Conservation (phyloP, 1,140 invertebrate species). For the Cylas formicarius region DNA sequence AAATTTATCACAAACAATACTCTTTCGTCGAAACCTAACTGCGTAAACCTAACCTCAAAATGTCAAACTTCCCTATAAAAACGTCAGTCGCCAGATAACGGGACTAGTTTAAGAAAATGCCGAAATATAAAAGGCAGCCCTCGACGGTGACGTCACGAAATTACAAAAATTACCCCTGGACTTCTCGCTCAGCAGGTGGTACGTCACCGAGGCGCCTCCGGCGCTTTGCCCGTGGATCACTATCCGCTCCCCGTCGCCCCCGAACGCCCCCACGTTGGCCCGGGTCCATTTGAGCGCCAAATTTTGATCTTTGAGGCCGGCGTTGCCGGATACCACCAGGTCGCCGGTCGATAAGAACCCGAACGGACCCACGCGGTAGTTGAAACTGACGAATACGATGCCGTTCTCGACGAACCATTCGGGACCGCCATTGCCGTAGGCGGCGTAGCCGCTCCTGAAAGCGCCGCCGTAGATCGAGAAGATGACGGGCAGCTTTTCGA, state of each 20-base stretch:
- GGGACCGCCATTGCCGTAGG: constrained; percentile 9
- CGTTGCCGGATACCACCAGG: constrained; percentile 17
- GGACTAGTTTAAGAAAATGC: background rate
- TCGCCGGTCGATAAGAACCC: constrained; percentile 22
- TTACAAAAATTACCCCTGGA: constrained; percentile 5
- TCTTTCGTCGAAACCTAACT: no score
- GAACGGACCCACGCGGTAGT: constrained; percentile 19
- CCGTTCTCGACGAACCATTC: constrained; percentile 27
- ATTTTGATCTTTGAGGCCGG: constrained; percentile 22
- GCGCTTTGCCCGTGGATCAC: constrained; percentile 20
- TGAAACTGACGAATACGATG: constrained; percentile 44
- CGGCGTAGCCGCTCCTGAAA: constrained; percentile 21
- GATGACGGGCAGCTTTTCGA: constrained; percentile 15
- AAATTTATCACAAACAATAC: no score
- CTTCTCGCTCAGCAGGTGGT: constrained; percentile 13
- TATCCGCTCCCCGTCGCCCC: constrained; percentile 15
- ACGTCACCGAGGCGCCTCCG: constrained; percentile 21
- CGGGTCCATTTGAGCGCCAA: constrained; percentile 19
- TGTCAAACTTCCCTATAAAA: no score
- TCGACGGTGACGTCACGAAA: background rate
- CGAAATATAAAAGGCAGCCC: background rate
- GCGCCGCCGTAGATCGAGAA: constrained; percentile 19
- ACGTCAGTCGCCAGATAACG: no score
- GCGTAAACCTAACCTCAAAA: no score
- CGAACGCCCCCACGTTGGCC: constrained; percentile 18